These are phyloP conservation scores for Drosophila cognata DNA, from an alignment of 2,888 invertebrate genomes.

Conservation along the genomic window DNA sequence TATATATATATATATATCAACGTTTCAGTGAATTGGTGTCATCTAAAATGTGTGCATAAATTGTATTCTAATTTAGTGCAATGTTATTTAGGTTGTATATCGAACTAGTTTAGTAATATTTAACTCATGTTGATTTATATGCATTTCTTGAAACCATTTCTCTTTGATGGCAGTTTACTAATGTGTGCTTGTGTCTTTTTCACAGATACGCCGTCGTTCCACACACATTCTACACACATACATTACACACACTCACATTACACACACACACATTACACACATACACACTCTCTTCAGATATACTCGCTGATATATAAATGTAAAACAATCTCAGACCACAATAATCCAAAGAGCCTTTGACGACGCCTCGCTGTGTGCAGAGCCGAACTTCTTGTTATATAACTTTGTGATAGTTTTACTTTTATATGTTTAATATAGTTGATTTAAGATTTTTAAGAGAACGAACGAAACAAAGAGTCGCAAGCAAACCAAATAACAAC, in stretches of 20 bases:
- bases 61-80: not conserved
- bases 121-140: conserved; percentile 15
- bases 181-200: conserved; percentile 51
- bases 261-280: conserved; percentile 18
- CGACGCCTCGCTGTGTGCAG: conserved; percentile 65
- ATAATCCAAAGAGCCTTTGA: conserved; percentile 68
- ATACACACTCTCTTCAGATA: conserved; percentile 15
- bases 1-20: conserved; percentile 19
- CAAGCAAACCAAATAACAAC: conserved; percentile 53
- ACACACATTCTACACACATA: conserved; percentile 52
- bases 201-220: conserved; percentile 62
- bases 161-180: conserved; percentile 21
- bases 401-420: conserved; percentile 53
- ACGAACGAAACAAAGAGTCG: conserved; percentile 43
- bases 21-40: conserved; percentile 31
- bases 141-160: conserved; percentile 8
- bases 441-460: conserved; percentile 29
- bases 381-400: conserved; percentile 30
- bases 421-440: conserved; percentile 12
- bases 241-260: not conserved
- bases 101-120: not conserved
- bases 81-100: not conserved
- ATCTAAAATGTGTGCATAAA: conserved; percentile 24
- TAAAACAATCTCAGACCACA: conserved; percentile 21
- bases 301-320: conserved; percentile 10